Conservation (phyloP, 2,888 invertebrate species). For the Folsomia manolachei region DNA sequence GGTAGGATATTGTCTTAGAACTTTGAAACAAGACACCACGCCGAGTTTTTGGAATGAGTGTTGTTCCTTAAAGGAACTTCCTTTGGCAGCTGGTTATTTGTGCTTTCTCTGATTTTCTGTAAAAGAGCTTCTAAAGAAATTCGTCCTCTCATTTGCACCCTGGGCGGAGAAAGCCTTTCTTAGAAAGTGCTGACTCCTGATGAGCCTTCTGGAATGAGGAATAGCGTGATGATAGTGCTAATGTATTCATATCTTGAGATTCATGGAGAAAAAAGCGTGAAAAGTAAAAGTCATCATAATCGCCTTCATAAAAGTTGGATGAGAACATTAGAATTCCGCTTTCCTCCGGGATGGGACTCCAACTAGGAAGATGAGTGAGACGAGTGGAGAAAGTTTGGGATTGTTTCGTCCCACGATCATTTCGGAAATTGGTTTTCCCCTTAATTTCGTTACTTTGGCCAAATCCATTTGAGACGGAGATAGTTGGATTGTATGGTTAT, state of each 20-base stretch:
- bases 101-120: neutral
- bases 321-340: too few species aligned
- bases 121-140: neutral
- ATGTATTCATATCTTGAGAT: neutral
- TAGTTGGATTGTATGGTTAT: too few species aligned
- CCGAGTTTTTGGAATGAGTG: too few species aligned
- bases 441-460: neutral
- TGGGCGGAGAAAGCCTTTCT: neutral
- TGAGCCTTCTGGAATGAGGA: neutral
- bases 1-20: neutral
- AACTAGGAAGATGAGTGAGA: neutral
- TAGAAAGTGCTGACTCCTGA: neutral
- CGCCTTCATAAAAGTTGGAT: neutral
- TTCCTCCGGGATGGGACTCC: too few species aligned
- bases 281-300: neutral
- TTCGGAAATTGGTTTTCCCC: neutral
- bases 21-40: neutral
- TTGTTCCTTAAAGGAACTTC: too few species aligned
- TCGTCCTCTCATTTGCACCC: neutral
- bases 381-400: neutral
- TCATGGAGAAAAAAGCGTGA: neutral
- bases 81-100: neutral
- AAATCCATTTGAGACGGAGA: neutral
- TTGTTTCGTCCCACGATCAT: neutral
- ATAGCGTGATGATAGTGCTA: too few species aligned